phyloP scores from a whole-genome alignment of 2,113 vertebrate species.

The Gopherus evgoodei region DNA sequence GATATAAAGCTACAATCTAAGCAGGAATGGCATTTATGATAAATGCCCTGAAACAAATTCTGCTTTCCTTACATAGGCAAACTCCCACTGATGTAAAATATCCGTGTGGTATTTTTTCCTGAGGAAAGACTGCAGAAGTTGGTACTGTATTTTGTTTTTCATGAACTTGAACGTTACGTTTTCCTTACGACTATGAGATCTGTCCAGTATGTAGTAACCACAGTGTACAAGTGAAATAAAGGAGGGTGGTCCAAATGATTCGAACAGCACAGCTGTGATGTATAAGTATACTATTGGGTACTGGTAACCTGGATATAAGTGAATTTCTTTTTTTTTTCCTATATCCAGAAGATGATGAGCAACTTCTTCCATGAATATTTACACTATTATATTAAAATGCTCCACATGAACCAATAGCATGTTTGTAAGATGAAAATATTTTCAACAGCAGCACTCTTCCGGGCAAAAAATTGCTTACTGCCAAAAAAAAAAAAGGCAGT shows the following conservation, averaged over 20 bases:
- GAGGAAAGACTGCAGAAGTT: neutral
- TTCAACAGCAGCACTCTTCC: neutral
- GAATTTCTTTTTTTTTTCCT: neutral
- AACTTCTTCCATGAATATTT: neutral
- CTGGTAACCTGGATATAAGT: neutral
- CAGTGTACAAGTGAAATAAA: neutral
- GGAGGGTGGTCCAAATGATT: neutral
- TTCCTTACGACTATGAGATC: neutral
- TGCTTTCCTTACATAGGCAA: neutral
- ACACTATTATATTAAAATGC: accelerated
- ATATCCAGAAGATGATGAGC: neutral
- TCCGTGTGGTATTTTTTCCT: neutral
- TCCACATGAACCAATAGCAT: accelerated
- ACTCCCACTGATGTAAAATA: neutral
- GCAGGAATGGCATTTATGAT: neutral
- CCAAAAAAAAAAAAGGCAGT: neutral
- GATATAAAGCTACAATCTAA: neutral
- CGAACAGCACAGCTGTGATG: neutral
- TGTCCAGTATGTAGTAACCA: neutral
- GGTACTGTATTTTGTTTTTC: neutral
- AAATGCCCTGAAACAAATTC: neutral
- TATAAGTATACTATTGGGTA: neutral
- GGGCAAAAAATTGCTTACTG: constrained; percentile 34
- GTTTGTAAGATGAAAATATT: neutral
- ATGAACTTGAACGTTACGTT: neutral